Evolutionary conservation across 2,888 invertebrate species (phyloP).

Genomic region (Flabesymbios commensalis): DNA sequence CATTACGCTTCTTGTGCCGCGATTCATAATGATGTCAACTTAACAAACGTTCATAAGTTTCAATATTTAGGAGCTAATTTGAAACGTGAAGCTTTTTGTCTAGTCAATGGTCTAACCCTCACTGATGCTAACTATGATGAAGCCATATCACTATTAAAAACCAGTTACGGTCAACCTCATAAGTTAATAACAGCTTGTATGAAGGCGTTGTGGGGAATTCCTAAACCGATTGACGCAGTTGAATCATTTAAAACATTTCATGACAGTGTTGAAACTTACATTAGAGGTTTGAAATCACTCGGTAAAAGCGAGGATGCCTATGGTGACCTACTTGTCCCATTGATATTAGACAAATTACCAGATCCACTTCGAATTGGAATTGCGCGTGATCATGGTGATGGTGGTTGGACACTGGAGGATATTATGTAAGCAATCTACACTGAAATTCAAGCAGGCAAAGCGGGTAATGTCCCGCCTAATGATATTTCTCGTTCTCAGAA

Average conservation of each 20-base stretch:
- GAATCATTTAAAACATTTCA: background rate
- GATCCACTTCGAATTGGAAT: background rate
- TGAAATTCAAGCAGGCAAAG: background rate
- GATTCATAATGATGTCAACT: background rate
- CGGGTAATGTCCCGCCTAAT: background rate
- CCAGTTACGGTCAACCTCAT: conserved; percentile 1
- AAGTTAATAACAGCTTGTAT: background rate
- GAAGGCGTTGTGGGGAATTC: conserved; percentile 2
- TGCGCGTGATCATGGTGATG: background rate
- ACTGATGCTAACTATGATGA: background rate
- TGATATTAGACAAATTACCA: conserved; percentile 5
- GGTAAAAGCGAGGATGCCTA: conserved; percentile 2
- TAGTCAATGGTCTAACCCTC: background rate
- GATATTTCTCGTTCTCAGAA: too few relatives aligned
- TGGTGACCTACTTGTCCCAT: background rate
- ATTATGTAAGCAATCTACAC: background rate
- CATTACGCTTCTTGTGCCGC: background rate
- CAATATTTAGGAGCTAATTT: background rate
- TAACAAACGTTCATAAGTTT: background rate
- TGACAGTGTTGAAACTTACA: background rate
- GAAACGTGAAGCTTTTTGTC: background rate
- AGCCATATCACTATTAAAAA: background rate
- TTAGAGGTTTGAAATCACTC: background rate
- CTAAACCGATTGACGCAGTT: background rate
- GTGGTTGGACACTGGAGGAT: background rate